Evolutionary conservation across 1,140 invertebrate genomes (phyloP), one percentile per base, ranked within the genome.

Genomic region (Branchinecta lindahli): DNA sequence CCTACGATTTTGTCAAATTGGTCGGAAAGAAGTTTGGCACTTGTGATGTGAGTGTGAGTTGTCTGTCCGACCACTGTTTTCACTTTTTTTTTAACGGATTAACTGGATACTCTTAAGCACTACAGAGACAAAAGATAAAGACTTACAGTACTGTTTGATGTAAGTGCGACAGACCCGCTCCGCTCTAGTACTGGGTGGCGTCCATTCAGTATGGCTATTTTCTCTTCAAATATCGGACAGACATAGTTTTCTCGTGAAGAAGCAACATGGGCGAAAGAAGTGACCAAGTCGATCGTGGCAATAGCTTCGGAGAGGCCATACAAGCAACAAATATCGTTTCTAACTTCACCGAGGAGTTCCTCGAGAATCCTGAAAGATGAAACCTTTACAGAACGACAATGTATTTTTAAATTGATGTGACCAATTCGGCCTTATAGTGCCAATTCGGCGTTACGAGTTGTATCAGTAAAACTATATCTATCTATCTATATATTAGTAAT

Each of bases 301-400:
- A 94, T 83, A 70, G 87, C 83, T 74, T 92, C 90, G 71, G 87
- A 88, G 20, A 95, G 77, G 74, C 86, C 85, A 78, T 93, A 92
- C 8, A 95, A 80, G 73, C 85, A 86, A 0, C 84, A 81, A 74
- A 92, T 86, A 68, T 88, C 81, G 66, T 85, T 81, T 70, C 86
- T 81, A 8, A 93, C 79, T 20, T 77, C 73, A 66, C 71, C 74
- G 8, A 83, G 70, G 33, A 84, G 74, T 69, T 81, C 79, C 18
- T 76, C 76, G 10, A 84, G 76, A 20, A 84, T 79, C 68, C 82
- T 83, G 72, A 7, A 68, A 67, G 44, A 70, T 10, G 70, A 75
- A 33, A 33, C 33, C 33, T 33, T 33, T 33, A 33, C 33, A 3
- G 2, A 33, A n/a, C n/a, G n/a, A n/a, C n/a, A n/a, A n/a, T n/a